Percentiles rank a stretch among this genome's conserved stretches.
Conservation (phyloP, 2,797 vertebrate genomes). For the Trematomus bernacchii region DNA sequence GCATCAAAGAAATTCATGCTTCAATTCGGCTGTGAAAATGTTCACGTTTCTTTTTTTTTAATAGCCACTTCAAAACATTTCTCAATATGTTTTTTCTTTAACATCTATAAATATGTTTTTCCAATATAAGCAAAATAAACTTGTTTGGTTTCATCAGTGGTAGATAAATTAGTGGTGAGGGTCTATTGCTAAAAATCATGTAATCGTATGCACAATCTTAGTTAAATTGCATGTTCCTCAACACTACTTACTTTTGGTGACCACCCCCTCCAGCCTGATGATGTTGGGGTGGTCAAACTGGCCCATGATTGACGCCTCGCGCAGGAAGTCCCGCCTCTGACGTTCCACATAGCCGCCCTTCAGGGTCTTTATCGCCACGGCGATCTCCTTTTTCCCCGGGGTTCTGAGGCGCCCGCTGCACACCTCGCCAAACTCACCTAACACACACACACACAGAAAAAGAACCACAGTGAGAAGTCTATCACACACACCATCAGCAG, state of each 20-base stretch:
- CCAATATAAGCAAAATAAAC: neutral
- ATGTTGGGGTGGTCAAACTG: conserved; percentile 97
- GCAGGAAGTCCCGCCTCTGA: conserved; percentile 93
- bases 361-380: conserved; percentile 95
- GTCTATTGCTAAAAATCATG: neutral
- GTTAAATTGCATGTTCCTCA: neutral
- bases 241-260: conserved; percentile 93
- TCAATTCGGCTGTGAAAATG: neutral
- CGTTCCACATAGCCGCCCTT: conserved; percentile 94
- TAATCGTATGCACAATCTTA: neutral
- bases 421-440: conserved; percentile 96
- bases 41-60: conserved; percentile 7
- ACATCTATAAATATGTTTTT: neutral
- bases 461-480: neutral
- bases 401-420: conserved; percentile 94
- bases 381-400: conserved; percentile 94
- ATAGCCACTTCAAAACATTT: neutral
- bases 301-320: conserved; percentile 97
- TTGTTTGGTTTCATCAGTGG: conserved; percentile 8
- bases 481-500: conserved; percentile 7
- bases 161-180: neutral
- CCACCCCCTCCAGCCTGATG: conserved; percentile 94
- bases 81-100: neutral
- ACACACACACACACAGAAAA: neutral
- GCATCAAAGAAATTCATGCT: neutral